Evolutionary conservation across 2,113 vertebrate genomes (phyloP), one percentile per base, ranked within the genome.

Genomic region (Nyctibius bracteatus): DNA sequence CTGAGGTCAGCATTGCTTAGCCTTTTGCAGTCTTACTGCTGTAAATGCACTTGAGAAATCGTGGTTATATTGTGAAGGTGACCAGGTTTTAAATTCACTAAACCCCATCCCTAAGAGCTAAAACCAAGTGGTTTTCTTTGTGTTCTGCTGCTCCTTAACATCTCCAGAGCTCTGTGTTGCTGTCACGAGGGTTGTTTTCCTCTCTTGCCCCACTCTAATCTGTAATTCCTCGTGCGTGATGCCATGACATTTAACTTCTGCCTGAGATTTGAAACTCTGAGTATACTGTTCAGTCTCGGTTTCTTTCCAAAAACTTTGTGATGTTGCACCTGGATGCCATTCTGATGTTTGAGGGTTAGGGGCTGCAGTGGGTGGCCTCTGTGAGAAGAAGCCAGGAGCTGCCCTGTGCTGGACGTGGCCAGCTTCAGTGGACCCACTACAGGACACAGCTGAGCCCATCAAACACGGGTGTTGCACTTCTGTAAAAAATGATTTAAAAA

Each of bases 391-490:
- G 6, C 41, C 8, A 17, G 49, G 62, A 55, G 9, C n/a, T 73
- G 46, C 9, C 21, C 37, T 1, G 5, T 33, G 44, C 20, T 33
- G 8, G 33, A 23, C 10, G 4, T 6, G 13, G 18, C 15, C 59
- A 75, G 6, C 31, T 88, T n/a, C 37, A n/a, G n/a, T n/a, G n/a
- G n/a, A n/a, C n/a, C n/a, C n/a, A n/a, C n/a, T n/a, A n/a, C n/a
- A 33, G 61, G 37, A 30, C 17, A 18, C 15, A 51, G 14, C 17
- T 71, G 35, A 72, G 28, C 30, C 31, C 43, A 16, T 74, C 43
- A 58, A 8, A 77, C 21, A 47, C 0, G 0, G 5, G 5, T 49
- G 7, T 83, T 57, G 21, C 68, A 37, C 8, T 28, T 63, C 58
- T 80, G 16, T 43, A 39, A 68, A 77, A 86, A 46, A 2, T 8